Evolutionary conservation across 2,113 vertebrate species (phyloP).

Genomic region (Calonectris borealis): DNA sequence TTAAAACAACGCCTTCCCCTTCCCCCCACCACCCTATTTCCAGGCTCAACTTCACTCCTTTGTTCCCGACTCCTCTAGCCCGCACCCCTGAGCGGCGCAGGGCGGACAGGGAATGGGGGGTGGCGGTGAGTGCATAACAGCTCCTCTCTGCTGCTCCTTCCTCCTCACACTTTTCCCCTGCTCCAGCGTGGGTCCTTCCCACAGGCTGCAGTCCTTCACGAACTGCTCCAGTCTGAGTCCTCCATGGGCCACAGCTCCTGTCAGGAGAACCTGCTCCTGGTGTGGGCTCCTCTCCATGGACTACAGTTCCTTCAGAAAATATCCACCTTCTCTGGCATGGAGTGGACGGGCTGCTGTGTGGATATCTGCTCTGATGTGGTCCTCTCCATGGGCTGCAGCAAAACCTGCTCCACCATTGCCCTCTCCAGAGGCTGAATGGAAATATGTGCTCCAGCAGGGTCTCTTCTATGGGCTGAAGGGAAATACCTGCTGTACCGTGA

Average conservation of each 20-base stretch:
- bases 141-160: neutral
- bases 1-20: neutral
- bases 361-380: neutral
- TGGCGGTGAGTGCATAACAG: neutral
- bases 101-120: accelerated
- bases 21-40: neutral
- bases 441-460: neutral
- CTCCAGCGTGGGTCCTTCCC: neutral
- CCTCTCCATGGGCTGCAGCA: neutral
- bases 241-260: neutral
- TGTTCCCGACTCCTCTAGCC: neutral
- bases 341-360: neutral
- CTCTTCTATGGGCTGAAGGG: neutral
- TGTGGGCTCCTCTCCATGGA: neutral
- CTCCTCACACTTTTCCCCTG: neutral
- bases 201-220: neutral
- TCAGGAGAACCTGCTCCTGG: neutral
- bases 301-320: neutral
- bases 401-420: neutral
- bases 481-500: neutral
- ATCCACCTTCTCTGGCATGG: neutral
- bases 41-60: neutral
- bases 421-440: neutral
- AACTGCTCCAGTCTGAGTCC: neutral
- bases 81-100: neutral